Evolutionary conservation across 2,888 invertebrate species (phyloP).

Genomic region (Acleris laterana): DNA sequence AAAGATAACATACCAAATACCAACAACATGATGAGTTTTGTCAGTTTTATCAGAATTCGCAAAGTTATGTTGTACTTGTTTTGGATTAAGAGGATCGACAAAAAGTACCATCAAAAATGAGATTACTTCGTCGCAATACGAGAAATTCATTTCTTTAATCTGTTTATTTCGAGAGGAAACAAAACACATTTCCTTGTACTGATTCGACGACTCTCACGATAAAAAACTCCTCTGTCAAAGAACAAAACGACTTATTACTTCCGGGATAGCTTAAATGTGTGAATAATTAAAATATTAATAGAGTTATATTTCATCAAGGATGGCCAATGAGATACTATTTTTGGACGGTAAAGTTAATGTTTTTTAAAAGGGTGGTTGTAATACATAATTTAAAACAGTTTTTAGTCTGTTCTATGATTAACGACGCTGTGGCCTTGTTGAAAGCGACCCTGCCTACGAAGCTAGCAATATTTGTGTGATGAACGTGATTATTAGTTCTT

Average conservation of each 20-base stretch:
- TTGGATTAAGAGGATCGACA: no score
- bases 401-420: no score
- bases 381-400: no score
- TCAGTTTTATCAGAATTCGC: neutral
- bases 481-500: no score
- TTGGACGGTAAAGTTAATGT: neutral
- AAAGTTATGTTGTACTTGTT: no score
- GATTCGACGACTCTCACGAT: constrained; percentile 4
- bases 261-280: constrained; percentile 17
- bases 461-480: no score
- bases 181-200: neutral
- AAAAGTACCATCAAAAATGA: neutral
- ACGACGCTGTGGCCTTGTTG: no score
- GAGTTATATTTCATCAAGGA: neutral
- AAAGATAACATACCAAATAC: no score
- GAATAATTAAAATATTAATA: constrained; percentile 8
- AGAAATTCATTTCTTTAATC: neutral
- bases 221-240: constrained; percentile 11
- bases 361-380: neutral
- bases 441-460: neutral
- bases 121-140: neutral
- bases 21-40: neutral
- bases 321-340: no score
- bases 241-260: constrained; percentile 18
- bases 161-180: neutral